A percentile compares a stretch with the other conserved stretches of the same genome.
Conservation (phyloP, 2,888 invertebrate species). For the Merodon equestris region DNA sequence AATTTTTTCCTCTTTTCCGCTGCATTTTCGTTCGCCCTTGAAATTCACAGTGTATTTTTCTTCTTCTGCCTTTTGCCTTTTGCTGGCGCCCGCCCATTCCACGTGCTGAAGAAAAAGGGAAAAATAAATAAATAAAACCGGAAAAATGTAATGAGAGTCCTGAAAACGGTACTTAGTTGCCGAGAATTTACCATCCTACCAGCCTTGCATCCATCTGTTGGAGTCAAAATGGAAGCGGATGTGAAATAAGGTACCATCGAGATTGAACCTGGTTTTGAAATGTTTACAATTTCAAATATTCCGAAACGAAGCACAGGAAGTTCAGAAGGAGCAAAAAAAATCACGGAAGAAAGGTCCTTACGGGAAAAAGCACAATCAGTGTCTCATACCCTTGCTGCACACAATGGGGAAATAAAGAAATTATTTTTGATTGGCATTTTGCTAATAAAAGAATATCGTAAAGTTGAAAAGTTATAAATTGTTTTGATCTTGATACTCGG, state of each 20-base stretch:
- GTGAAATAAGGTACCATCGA: conserved; percentile 41
- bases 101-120: conserved; percentile 37
- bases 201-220: conserved; percentile 7
- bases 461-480: conserved; percentile 68
- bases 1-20: conserved; percentile 42
- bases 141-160: conserved; percentile 50
- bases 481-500: conserved; percentile 67
- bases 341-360: conserved; percentile 18
- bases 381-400: conserved; percentile 40
- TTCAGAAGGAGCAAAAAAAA: conserved; percentile 23
- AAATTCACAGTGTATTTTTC: conserved; percentile 34
- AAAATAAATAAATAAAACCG: conserved; percentile 28
- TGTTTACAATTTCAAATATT: conserved; percentile 67
- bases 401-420: conserved; percentile 57
- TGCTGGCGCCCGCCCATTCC: conserved; percentile 39
- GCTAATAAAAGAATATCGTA: conserved; percentile 68
- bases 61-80: too few relatives aligned
- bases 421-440: conserved; percentile 69
- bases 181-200: conserved; percentile 22
- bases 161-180: conserved; percentile 55
- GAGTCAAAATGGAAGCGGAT: conserved; percentile 11
- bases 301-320: conserved; percentile 6
- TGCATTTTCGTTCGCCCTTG: conserved; percentile 53
- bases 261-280: conserved; percentile 66
- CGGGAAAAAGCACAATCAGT: conserved; percentile 55